These are phyloP conservation scores for Diplogasteroides magnus DNA, from an alignment of 1,140 invertebrate species.

Conservation along the genomic window DNA sequence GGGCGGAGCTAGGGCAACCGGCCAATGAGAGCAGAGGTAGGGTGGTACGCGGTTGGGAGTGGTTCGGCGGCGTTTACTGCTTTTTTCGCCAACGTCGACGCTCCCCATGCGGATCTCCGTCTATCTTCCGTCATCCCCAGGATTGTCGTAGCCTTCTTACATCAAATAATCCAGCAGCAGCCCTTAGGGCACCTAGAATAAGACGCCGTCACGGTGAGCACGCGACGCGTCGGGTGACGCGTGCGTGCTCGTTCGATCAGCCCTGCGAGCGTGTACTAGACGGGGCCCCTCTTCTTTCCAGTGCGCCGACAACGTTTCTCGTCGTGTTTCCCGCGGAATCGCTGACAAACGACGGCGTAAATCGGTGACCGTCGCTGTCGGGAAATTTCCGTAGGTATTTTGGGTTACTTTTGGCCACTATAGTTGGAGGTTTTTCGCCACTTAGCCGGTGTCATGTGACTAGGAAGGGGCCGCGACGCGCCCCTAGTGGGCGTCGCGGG, in stretches of 20 bases:
- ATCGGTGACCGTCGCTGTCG: neutral
- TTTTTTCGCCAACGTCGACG: neutral
- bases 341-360: conserved; percentile 3
- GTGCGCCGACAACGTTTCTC: neutral
- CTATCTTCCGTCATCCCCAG: no score
- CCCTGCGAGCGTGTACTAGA: neutral
- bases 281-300: neutral
- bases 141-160: no score
- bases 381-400: neutral
- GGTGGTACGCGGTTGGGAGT: neutral
- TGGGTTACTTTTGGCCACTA: neutral
- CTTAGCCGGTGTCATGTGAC: neutral
- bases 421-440: neutral
- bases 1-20: neutral
- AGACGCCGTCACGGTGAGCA: no score
- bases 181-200: no score
- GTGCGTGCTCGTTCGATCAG: neutral
- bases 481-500: neutral
- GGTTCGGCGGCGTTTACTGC: neutral
- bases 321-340: conserved; percentile 5
- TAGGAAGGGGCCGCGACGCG: neutral
- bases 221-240: conserved; percentile 5
- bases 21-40: conserved; percentile 13
- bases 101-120: no score
- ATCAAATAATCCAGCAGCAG: no score